phyloP scores from a whole-genome alignment of 2,797 vertebrate species.

The Takifugu ocellatus region DNA sequence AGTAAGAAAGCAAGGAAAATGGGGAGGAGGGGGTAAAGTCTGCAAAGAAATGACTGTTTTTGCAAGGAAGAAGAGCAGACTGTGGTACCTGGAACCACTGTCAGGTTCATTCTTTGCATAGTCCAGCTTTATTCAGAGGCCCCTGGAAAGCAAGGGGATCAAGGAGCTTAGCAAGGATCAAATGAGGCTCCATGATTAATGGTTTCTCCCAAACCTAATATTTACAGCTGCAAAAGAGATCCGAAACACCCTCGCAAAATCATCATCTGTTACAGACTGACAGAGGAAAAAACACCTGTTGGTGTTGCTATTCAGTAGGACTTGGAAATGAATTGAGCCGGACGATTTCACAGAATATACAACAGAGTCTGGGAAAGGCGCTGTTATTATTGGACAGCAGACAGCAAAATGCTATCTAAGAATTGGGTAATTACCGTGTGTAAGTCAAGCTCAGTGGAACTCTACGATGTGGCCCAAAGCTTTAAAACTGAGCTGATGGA shows the following conservation, averaged over 20 bases:
- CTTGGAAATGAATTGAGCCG: no score
- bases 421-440: no score
- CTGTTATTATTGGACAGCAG: no score
- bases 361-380: no score
- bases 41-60: conserved; percentile 47
- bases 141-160: conserved; percentile 42
- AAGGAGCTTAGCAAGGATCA: conserved; percentile 31
- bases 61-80: conserved; percentile 37
- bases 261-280: no score
- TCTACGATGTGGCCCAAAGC: no score
- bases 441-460: no score
- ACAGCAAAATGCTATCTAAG: no score
- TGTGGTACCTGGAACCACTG: conserved; percentile 55
- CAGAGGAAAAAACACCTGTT: not conserved
- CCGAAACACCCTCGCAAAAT: no score
- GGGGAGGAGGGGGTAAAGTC: conserved; percentile 13
- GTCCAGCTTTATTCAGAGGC: conserved; percentile 53
- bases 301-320: no score
- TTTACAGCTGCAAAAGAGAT: conserved; percentile 18
- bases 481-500: no score
- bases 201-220: conserved; percentile 8
- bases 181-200: conserved; percentile 26
- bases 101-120: conserved; percentile 63
- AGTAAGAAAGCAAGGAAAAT: conserved; percentile 14
- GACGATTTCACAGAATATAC: no score